A percentile compares a stretch with the other conserved stretches of the same genome.
Conservation (phyloP, 2,113 vertebrate genomes). For the Oryzias woworae region DNA sequence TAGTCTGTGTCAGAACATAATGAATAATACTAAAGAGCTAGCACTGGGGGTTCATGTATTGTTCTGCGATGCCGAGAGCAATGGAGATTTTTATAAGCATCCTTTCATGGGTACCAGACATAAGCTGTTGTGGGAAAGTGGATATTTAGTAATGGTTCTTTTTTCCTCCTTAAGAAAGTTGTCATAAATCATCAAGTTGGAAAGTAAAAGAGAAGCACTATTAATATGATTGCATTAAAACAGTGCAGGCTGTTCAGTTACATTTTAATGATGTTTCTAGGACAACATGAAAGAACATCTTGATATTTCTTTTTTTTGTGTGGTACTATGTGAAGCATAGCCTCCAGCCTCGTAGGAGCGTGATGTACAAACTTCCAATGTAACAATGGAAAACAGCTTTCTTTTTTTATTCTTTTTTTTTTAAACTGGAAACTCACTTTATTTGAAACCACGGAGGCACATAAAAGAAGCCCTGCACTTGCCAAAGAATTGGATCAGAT, state of each 20-base stretch:
- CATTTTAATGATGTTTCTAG: background rate
- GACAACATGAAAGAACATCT: constrained; percentile 1
- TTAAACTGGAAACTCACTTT: constrained; percentile 24
- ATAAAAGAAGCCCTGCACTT: constrained; percentile 27
- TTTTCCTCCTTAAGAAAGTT: constrained; percentile 16
- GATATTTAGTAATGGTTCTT: constrained; percentile 50
- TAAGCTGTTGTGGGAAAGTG: constrained; percentile 51
- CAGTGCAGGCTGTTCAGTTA: constrained; percentile 2
- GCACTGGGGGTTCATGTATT: constrained; percentile 64
- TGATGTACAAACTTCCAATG: constrained; percentile 10
- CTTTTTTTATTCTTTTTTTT: constrained; percentile 4
- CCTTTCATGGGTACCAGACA: constrained; percentile 65
- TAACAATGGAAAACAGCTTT: constrained; percentile 18
- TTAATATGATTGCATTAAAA: too few relatives aligned
- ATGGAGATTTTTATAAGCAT: constrained; percentile 69
- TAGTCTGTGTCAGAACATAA: constrained; percentile 69
- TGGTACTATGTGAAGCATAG: constrained; percentile 8
- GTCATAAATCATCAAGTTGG: background rate
- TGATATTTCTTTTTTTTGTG: constrained; percentile 2
- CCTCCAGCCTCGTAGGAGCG: constrained; percentile 3
- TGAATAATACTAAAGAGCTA: constrained; percentile 71
- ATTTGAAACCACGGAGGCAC: constrained; percentile 31
- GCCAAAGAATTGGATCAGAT: constrained; percentile 4
- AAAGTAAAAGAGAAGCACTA: too few relatives aligned
- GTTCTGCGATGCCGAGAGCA: constrained; percentile 64